phyloP scores from a whole-genome alignment of 2,797 vertebrate species.

The Diceros bicornis region DNA sequence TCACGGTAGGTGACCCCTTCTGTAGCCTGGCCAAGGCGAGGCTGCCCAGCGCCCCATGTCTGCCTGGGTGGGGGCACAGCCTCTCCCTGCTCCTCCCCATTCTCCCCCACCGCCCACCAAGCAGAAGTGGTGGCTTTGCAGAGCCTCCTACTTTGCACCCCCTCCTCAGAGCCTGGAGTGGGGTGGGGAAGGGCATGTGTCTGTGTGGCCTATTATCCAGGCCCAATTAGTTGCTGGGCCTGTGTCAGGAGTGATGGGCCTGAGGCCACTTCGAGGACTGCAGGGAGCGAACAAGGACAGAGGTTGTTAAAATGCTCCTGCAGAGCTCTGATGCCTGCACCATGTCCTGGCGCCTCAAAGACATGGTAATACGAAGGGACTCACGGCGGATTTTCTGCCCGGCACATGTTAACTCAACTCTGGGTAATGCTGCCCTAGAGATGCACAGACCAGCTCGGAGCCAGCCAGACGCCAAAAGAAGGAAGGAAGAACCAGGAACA shows the following conservation, averaged over 20 bases:
- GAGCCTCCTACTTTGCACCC: not conserved
- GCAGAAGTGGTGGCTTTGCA: not conserved
- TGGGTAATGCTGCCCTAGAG: not conserved
- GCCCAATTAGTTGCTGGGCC: conserved; percentile 62
- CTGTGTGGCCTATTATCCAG: not conserved
- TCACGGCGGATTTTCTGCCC: not conserved
- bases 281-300: not conserved
- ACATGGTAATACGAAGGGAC: not conserved
- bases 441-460: accelerated
- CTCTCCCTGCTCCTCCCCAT: not conserved
- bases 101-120: not conserved
- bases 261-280: not conserved
- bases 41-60: not conserved
- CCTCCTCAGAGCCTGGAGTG: not conserved
- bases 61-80: not conserved
- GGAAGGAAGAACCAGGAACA: not conserved
- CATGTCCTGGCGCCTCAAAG: conserved; percentile 55
- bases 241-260: conserved; percentile 17
- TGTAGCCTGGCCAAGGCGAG: not conserved
- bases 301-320: conserved; percentile 67
- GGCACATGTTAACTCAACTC: not conserved
- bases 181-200: not conserved
- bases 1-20: not conserved
- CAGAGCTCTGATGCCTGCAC: not conserved
- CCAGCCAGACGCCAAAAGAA: not conserved